Evolutionary conservation across 2,888 invertebrate species (phyloP), one percentile per base, ranked within the genome.

Genomic region (Sarcophaga variegata): DNA sequence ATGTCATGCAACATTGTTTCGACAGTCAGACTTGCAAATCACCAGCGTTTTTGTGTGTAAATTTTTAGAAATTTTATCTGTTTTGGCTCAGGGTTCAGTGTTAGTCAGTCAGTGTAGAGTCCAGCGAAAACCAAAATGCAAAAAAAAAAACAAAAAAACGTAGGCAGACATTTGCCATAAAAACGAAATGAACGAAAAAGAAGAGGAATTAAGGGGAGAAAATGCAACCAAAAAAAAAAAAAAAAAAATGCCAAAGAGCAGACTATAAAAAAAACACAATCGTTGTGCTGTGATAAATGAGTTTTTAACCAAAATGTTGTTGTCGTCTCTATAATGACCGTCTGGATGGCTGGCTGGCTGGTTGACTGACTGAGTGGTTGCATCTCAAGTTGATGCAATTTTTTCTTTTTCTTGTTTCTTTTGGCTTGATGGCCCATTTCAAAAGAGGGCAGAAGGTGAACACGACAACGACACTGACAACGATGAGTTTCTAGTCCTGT

Each of bases 241-340:
- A 75, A 82, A 79, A 14, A 75, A 47, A 59, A 80, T 72, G 74
- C 49, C 66, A 78, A 86, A 88, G 67, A 81, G 77, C 54, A 81
- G 81, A 78, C 78, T 76, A 63, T 25, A 76, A 85, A 82, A 81
- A 54, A 54, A 1, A 69, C 76, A 81, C 76, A 88, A 83, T 85
- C 87, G 84, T 85, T 86, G 86, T 84, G 78, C 84, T 80, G 88
- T 89, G 88, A 89, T 89, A 88, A 89, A 89, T 89, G 89, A 88
- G 89, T 88, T 88, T 89, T 88, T 88, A 88, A 88, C 84, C 88
- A 85, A 87, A 54, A 37, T 75, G 74, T 83, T 66, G 37, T 37
- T 71, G 78, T 79, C 60, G 22, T 54, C 37, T 54, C 17, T 54
- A 54, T 12, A 71, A 27, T 54, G 74, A 37, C 69, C 63, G 59